Conservation (phyloP, 1,140 invertebrate genomes). For the Campoletis sonorensis region DNA sequence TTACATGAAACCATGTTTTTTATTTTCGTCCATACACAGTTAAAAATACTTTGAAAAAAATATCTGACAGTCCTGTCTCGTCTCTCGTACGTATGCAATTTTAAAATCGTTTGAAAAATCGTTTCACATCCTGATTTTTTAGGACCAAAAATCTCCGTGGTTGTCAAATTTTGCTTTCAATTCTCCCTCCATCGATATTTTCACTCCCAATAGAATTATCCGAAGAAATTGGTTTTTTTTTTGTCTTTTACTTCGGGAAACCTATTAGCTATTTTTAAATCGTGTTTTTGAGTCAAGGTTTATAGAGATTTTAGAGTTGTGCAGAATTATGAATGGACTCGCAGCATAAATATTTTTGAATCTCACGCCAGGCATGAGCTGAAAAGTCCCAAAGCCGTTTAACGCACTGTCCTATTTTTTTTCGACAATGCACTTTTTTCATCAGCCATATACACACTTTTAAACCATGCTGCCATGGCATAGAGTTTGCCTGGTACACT, state of each 20-base stretch:
- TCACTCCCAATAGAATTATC: too few species aligned
- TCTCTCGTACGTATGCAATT: too few species aligned
- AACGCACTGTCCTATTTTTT: slow-evolving; percentile 36
- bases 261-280: too few species aligned
- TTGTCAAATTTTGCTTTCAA: too few species aligned
- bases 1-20: neutral
- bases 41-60: neutral
- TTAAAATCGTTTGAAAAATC: too few species aligned
- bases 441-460: neutral
- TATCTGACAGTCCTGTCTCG: too few species aligned
- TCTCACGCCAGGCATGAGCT: slow-evolving; percentile 42
- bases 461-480: neutral
- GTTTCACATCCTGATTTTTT: too few species aligned
- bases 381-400: slow-evolving; percentile 48
- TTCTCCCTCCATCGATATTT: too few species aligned
- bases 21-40: neutral
- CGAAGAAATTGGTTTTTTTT: too few species aligned
- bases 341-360: slow-evolving; percentile 31
- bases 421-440: slow-evolving; percentile 5
- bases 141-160: too few species aligned
- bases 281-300: neutral
- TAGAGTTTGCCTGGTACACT: neutral
- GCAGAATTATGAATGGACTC: neutral
- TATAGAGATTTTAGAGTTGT: too few species aligned
- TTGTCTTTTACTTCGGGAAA: too few species aligned